Percentiles rank a stretch among this genome's conserved stretches.
phyloP scores from a whole-genome alignment of 2,888 invertebrate genomes.

The Melieria picta region DNA sequence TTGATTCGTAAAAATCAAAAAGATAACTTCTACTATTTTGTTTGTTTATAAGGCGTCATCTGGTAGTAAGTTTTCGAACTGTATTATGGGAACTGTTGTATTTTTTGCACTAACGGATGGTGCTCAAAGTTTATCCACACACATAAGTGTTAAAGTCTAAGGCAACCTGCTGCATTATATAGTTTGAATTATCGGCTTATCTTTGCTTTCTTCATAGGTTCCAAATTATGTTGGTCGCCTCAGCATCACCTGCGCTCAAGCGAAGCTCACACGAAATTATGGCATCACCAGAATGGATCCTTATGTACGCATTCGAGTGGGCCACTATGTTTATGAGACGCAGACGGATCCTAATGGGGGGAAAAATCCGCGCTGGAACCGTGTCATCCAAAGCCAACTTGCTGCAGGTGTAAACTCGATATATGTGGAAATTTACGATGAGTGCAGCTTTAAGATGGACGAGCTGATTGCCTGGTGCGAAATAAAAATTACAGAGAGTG shows the following conservation, averaged over 20 bases:
- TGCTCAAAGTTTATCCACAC: too few relatives aligned
- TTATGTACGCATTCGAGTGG: constrained; percentile 90
- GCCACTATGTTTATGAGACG: constrained; percentile 95
- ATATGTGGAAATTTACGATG: constrained; percentile 95
- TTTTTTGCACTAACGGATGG: too few relatives aligned
- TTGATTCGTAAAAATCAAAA: too few relatives aligned
- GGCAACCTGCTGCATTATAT: too few relatives aligned
- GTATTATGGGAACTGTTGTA: too few relatives aligned
- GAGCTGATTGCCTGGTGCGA: constrained; percentile 95
- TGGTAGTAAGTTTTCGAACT: too few relatives aligned
- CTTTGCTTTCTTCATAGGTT: constrained; percentile 40
- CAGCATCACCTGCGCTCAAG: constrained; percentile 88
- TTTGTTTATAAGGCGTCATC: too few relatives aligned
- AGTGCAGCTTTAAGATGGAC: constrained; percentile 95
- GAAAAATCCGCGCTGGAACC: constrained; percentile 95
- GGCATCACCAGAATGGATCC: constrained; percentile 96
- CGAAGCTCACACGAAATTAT: constrained; percentile 93
- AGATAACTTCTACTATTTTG: too few relatives aligned
- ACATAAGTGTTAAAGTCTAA: too few relatives aligned
- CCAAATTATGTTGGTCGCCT: constrained; percentile 72
- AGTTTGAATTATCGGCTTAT: not conserved
- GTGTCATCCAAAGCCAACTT: constrained; percentile 81
- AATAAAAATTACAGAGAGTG: constrained; percentile 85
- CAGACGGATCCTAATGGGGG: constrained; percentile 95
- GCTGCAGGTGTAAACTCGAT: constrained; percentile 90